These are phyloP conservation scores for Ophioninae sp. DNA, from an alignment of 2,888 invertebrate genomes.

Conservation along the genomic window DNA sequence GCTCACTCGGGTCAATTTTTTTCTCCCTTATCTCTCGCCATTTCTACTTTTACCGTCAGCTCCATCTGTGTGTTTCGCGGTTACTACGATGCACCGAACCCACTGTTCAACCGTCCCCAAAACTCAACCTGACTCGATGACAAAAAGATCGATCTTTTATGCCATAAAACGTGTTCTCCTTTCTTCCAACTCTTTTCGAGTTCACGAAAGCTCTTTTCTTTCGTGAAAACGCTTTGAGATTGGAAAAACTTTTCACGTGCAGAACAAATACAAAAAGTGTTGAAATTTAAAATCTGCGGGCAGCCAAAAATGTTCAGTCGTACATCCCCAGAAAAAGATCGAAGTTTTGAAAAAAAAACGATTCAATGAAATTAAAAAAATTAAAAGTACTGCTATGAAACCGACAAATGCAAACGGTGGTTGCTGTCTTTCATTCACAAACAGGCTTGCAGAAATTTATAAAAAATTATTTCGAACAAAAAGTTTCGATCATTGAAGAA, in stretches of 20 bases:
- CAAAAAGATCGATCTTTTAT: background rate
- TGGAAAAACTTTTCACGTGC: background rate
- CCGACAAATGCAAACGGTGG: too few relatives aligned
- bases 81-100: conserved; percentile 29
- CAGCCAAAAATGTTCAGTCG: background rate
- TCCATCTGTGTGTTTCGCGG: conserved; percentile 16
- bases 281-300: background rate
- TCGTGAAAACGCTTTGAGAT: background rate
- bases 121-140: background rate
- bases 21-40: conserved; percentile 52
- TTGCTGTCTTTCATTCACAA: too few relatives aligned
- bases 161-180: background rate
- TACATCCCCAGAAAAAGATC: background rate
- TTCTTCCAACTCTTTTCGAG: background rate
- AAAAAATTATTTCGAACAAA: too few relatives aligned
- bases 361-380: too few relatives aligned
- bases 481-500: too few relatives aligned
- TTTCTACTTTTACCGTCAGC: conserved; percentile 35
- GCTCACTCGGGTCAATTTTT: conserved; percentile 20
- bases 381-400: too few relatives aligned
- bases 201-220: background rate
- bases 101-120: background rate
- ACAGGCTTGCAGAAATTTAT: too few relatives aligned
- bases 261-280: background rate
- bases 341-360: background rate